phyloP scores from a whole-genome alignment of 1,140 invertebrate species.

The Meloidogyne floridensis region DNA sequence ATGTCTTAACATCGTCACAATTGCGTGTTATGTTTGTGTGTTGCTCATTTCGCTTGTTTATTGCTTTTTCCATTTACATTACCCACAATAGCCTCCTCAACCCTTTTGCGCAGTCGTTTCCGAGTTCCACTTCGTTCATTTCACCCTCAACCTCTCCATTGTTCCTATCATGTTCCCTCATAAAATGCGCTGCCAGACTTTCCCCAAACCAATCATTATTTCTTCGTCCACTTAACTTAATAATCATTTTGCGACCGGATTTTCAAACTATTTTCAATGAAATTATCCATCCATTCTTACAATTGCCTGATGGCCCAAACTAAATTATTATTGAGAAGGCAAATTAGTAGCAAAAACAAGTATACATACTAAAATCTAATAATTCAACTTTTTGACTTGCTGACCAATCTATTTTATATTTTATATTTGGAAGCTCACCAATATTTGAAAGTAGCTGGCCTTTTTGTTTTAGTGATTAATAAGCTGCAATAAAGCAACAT shows the following conservation, averaged over 20 bases:
- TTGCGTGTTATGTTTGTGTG: not conserved
- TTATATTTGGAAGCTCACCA: not conserved
- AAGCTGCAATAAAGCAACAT: not conserved
- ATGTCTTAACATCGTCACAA: not conserved
- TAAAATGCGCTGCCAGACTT: not conserved
- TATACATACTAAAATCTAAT: not conserved
- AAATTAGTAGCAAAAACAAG: not conserved
- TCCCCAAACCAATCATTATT: not conserved
- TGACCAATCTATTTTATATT: not conserved
- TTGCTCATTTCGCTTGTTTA: not conserved
- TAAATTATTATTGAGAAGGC: not conserved
- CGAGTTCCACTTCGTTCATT: not conserved
- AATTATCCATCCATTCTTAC: not conserved
- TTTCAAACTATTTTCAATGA: not conserved
- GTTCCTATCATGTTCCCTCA: slow-evolving; percentile 1
- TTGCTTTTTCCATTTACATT: not conserved
- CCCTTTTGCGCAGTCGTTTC: not conserved
- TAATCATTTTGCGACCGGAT: not conserved
- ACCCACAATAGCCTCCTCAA: not conserved
- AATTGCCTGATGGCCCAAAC: not conserved
- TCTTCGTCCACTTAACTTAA: not conserved
- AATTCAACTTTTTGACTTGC: not conserved
- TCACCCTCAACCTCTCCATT: slow-evolving; percentile 2
- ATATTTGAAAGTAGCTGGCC: not conserved
- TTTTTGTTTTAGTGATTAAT: not conserved